Base-by-base conservation (phyloP, 1,140 invertebrate species). In the Pseudobourletiella spinata region DNA sequence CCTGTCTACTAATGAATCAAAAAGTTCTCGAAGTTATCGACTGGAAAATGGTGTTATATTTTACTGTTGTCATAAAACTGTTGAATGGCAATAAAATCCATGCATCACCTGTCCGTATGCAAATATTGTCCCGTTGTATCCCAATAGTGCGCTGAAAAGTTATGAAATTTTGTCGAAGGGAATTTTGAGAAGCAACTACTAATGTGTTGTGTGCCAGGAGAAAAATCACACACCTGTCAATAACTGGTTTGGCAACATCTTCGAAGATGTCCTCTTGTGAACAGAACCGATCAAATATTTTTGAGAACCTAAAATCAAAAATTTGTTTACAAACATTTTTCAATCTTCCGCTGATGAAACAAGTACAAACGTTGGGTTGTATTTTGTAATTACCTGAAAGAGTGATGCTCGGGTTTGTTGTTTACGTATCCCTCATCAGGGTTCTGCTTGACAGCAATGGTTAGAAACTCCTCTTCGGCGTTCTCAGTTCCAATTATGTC, bases 51-150 rank as follows among this genome's bases (percentile, higher is more conserved):
- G n/a, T n/a, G n/a, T n/a, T n/a, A n/a, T n/a, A n/a, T n/a, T n/a
- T n/a, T n/a, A n/a, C n/a, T n/a, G n/a, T n/a, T n/a, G n/a, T n/a
- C n/a, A n/a, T n/a, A n/a, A n/a, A n/a, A n/a, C n/a, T n/a, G n/a
- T n/a, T n/a, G n/a, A n/a, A n/a, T n/a, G n/a, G n/a, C n/a, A n/a
- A n/a, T n/a, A n/a, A n/a, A n/a, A n/a, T n/a, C n/a, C n/a, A n/a
- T n/a, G n/a, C n/a, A 11, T 26, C 29, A 20, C 57, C 76, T 89
- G 87, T 30, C 87, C 87, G 71, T 90, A 90, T 0, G 87, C 87
- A 78, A 90, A 89, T 61, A 90, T 87, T n/a, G 88, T 88, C 54
- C 87, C 87, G 77, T 89, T 89, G 76, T 86, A 88, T 1, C 87
- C 87, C 70, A 79, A 76, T 11, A 89, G 77, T 8, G 86, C 83